Conservation (phyloP, 1,140 invertebrate species). For the Diprion similis region DNA sequence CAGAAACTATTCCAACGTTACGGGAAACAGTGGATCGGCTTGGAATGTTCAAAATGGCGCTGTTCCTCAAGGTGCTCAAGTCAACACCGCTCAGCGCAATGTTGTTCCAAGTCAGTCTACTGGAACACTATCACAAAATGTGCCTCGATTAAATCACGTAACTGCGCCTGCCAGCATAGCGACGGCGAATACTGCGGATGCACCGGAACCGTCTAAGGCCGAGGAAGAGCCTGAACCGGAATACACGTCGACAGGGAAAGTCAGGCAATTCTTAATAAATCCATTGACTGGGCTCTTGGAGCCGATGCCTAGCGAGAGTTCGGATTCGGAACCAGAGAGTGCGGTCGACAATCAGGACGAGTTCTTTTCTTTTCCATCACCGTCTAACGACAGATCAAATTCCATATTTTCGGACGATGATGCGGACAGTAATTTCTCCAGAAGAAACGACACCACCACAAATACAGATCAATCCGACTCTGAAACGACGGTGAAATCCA, state of each 20-base stretch:
- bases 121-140: conserved; percentile 43
- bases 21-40: conserved; percentile 46
- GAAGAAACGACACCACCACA: conserved; percentile 61
- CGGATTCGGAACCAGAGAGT: conserved; percentile 59
- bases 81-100: conserved; percentile 34
- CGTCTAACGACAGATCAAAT: conserved; percentile 65
- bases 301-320: conserved; percentile 75
- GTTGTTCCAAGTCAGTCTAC: conserved; percentile 39
- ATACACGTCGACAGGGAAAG: conserved; percentile 64
- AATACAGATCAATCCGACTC: conserved; percentile 71
- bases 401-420: conserved; percentile 69
- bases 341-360: conserved; percentile 63
- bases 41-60: conserved; percentile 45
- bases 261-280: conserved; percentile 83
- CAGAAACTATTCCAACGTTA: conserved; percentile 48
- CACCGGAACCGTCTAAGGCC: conserved; percentile 32
- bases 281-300: conserved; percentile 87
- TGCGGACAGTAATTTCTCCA: conserved; percentile 61
- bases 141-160: conserved; percentile 33
- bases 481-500: conserved; percentile 67
- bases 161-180: conserved; percentile 23
- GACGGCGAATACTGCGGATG: conserved; percentile 27
- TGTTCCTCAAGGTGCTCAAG: conserved; percentile 44
- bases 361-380: conserved; percentile 65
- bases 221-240: conserved; percentile 48